phyloP scores from a whole-genome alignment of 2,113 vertebrate species.

The Oncorhynchus gorbuscha region DNA sequence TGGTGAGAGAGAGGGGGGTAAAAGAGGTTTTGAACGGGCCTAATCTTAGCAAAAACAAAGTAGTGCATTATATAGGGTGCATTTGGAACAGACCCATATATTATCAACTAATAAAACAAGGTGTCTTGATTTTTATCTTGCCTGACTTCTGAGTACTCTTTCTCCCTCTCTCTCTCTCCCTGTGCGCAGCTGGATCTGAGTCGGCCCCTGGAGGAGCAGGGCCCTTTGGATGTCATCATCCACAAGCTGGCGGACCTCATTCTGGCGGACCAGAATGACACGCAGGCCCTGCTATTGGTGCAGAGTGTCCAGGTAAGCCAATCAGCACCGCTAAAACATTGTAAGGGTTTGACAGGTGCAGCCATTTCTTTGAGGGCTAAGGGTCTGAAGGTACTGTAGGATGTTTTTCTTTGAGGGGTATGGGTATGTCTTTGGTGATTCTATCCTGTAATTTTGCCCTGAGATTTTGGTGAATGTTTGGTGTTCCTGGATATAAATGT shows the following conservation, averaged over 20 bases:
- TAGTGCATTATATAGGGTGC: no score
- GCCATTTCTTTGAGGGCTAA: not conserved
- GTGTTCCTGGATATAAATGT: no score
- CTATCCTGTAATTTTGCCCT: no score
- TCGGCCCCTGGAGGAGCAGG: constrained; percentile 94
- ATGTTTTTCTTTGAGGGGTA: not conserved
- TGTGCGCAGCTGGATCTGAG: constrained; percentile 86
- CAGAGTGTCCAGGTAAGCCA: constrained; percentile 88
- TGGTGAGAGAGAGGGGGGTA: not conserved
- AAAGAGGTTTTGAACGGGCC: constrained; percentile 1
- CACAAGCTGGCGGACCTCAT: constrained; percentile 98
- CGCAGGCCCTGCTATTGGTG: constrained; percentile 87
- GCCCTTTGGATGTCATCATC: constrained; percentile 95
- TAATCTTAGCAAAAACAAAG: constrained; percentile 16
- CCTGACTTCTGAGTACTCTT: not conserved
- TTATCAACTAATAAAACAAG: no score
- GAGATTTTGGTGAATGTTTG: no score
- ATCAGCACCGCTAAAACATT: not conserved
- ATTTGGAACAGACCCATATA: no score
- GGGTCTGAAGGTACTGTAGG: no score
- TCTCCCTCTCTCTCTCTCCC: not conserved
- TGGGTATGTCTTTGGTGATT: no score
- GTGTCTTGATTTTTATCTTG: no score
- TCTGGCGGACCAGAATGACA: constrained; percentile 95
- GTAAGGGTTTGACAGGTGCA: not conserved